Percentiles rank a stretch among this genome's conserved stretches.
Conservation (phyloP, 2,113 vertebrate genomes). For the Sciurus niger region DNA sequence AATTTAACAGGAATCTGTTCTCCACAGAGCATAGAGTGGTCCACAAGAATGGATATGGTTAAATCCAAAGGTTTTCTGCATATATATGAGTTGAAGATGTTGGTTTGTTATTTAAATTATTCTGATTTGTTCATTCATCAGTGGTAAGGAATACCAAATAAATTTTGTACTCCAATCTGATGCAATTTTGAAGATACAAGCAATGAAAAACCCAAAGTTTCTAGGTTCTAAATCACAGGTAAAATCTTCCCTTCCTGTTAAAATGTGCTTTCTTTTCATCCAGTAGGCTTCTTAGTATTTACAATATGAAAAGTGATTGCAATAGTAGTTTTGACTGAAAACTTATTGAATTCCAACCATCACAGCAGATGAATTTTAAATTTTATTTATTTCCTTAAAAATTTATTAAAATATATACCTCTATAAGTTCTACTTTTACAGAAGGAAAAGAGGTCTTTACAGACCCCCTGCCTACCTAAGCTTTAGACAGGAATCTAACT, state of each 20-base stretch:
- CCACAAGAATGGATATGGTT: background rate
- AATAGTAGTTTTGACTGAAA: background rate
- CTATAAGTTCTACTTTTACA: background rate
- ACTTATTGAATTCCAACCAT: background rate
- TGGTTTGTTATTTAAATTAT: background rate
- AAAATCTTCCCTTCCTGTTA: background rate
- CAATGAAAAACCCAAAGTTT: background rate
- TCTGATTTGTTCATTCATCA: background rate
- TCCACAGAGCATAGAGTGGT: background rate
- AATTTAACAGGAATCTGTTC: background rate
- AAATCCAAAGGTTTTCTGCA: background rate
- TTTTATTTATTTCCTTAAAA: background rate
- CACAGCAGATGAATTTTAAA: background rate
- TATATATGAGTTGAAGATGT: background rate
- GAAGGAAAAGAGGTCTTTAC: background rate
- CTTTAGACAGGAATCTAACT: too few species aligned
- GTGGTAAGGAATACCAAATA: background rate
- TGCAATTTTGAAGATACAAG: background rate
- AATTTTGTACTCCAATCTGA: background rate
- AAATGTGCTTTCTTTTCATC: background rate
- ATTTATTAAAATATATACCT: background rate
- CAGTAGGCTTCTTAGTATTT: background rate
- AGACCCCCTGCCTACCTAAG: background rate
- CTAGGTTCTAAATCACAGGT: background rate
- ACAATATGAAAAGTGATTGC: background rate